Conservation (phyloP, 2,888 invertebrate genomes). For the Linhomoeus sp. region DNA sequence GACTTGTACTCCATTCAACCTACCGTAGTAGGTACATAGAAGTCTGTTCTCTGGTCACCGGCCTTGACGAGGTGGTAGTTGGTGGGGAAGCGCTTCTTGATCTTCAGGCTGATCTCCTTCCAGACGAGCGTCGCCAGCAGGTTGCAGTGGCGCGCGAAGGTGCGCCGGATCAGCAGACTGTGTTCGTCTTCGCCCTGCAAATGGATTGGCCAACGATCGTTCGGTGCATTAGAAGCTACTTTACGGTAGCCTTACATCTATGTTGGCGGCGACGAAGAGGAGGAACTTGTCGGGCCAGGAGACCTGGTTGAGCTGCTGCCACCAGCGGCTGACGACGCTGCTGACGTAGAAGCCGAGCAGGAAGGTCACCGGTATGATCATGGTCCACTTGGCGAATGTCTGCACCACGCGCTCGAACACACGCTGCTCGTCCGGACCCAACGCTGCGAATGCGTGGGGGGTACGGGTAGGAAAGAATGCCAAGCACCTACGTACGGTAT, state of each 20-base stretch:
- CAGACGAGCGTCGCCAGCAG: neutral
- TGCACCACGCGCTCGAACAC: neutral
- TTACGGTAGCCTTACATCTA: neutral
- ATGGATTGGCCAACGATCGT: neutral
- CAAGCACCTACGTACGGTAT: too few relatives aligned
- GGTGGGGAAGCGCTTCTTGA: neutral
- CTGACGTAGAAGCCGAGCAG: conserved; percentile 3
- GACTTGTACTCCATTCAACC: too few relatives aligned
- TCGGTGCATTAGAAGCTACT: neutral
- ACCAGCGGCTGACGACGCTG: neutral
- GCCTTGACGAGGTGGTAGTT: neutral
- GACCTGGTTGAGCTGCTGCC: conserved; percentile 1
- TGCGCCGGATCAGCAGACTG: neutral
- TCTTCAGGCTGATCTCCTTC: neutral
- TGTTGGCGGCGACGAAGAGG: neutral
- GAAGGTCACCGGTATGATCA: neutral
- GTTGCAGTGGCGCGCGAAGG: neutral
- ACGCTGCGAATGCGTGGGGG: too few relatives aligned
- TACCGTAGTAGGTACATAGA: too few relatives aligned
- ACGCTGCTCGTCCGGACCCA: neutral
- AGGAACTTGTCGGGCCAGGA: conserved; percentile 2
- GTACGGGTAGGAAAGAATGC: too few relatives aligned
- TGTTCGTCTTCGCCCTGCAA: neutral
- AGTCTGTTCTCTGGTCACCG: too few relatives aligned
- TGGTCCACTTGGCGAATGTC: neutral